Conservation (phyloP, 2,888 invertebrate species). For the Zygogramma bicolorata region DNA sequence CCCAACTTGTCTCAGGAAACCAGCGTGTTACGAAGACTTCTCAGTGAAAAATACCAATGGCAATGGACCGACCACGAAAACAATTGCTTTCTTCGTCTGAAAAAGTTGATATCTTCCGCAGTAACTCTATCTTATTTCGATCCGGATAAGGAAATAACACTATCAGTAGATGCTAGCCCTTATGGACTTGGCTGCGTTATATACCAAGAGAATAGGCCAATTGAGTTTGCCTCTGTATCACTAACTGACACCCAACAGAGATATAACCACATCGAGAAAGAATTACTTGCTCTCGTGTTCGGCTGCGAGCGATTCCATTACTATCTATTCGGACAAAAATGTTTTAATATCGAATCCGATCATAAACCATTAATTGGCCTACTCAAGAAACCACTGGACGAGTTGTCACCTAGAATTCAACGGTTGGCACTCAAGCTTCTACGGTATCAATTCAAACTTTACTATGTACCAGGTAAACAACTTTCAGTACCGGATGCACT, state of each 20-base stretch:
- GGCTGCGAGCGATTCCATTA: background rate
- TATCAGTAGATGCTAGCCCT: no score
- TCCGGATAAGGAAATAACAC: background rate
- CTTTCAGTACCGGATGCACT: no score
- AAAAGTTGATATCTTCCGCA: background rate
- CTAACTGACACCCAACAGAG: background rate
- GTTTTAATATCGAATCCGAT: background rate
- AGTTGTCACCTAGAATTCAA: no score
- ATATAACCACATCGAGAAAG: background rate
- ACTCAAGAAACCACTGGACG: background rate
- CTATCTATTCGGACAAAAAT: background rate
- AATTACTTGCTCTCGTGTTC: background rate
- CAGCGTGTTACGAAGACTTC: background rate
- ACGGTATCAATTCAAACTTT: no score
- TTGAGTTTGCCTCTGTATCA: background rate
- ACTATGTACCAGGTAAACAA: no score
- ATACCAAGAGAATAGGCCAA: background rate
- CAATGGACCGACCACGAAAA: background rate
- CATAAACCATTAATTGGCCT: background rate
- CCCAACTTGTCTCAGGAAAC: background rate
- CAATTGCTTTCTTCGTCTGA: background rate
- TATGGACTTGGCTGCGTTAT: background rate
- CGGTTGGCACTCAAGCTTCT: no score
- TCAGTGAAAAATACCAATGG: background rate
- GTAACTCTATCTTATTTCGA: background rate